phyloP scores from a whole-genome alignment of 1,140 invertebrate species.

The Saccostrea cuccullata region DNA sequence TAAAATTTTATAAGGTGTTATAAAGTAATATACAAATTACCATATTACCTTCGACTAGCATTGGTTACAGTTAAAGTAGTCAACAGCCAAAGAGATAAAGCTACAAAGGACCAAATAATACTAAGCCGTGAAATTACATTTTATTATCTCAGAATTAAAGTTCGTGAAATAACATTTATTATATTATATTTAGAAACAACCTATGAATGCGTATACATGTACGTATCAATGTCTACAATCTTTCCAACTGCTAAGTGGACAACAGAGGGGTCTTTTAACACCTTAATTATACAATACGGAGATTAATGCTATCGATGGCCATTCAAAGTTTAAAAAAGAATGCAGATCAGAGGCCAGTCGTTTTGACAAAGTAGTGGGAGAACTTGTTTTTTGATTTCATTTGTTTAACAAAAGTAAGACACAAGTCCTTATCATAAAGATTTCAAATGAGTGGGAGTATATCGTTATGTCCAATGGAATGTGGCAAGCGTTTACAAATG shows the following conservation, averaged over 20 bases:
- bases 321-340: neutral
- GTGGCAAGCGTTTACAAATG: constrained; percentile 29
- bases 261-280: constrained; percentile 8
- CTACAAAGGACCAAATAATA: neutral
- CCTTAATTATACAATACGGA: constrained; percentile 15
- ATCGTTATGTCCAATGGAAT: neutral
- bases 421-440: constrained; percentile 10
- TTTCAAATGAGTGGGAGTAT: neutral
- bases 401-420: neutral
- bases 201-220: neutral
- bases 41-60: neutral
- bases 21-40: neutral
- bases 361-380: neutral
- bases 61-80: neutral
- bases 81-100: neutral
- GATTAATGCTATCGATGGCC: neutral
- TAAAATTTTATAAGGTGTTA: constrained; percentile 7
- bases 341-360: neutral
- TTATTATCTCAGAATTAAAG: neutral
- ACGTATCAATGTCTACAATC: neutral
- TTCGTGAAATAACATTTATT: neutral
- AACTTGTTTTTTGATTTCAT: neutral
- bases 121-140: neutral
- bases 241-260: neutral
- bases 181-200: neutral